These are phyloP conservation scores for Thelaira solivaga DNA, from an alignment of 2,888 invertebrate genomes.

Conservation along the genomic window DNA sequence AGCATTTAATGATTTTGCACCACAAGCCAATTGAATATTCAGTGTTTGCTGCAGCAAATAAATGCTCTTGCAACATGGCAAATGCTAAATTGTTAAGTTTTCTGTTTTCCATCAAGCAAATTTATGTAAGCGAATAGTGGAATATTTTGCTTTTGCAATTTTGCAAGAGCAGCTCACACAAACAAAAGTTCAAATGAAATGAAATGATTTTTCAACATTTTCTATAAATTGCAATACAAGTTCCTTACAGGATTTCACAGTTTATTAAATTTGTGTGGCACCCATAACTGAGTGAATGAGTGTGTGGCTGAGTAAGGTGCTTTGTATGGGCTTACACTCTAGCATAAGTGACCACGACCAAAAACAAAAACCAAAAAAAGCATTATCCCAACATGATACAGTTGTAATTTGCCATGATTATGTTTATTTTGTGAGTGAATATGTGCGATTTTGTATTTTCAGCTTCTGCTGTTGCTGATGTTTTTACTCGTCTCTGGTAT, in stretches of 20 bases:
- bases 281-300: not conserved
- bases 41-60: no score
- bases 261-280: constrained; percentile 5
- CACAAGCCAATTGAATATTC: constrained; percentile 4
- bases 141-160: no score
- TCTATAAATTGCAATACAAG: no score
- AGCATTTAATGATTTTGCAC: not conserved
- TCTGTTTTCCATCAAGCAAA: no score
- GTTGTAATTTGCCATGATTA: constrained; percentile 40
- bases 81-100: constrained; percentile 13
- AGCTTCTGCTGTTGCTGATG: not conserved
- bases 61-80: constrained; percentile 1
- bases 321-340: not conserved
- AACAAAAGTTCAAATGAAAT: no score
- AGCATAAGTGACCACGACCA: constrained; percentile 19
- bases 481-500: not conserved
- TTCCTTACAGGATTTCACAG: no score
- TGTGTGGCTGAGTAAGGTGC: not conserved
- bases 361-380: no score
- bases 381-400: constrained; percentile 31
- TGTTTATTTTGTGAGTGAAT: constrained; percentile 6
- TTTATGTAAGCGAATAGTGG: no score
- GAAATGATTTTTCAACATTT: no score
- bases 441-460: not conserved
- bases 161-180: no score